Evolutionary conservation across 2,797 vertebrate species (phyloP), one percentile per base, ranked within the genome.

Genomic region (Chanos chanos): DNA sequence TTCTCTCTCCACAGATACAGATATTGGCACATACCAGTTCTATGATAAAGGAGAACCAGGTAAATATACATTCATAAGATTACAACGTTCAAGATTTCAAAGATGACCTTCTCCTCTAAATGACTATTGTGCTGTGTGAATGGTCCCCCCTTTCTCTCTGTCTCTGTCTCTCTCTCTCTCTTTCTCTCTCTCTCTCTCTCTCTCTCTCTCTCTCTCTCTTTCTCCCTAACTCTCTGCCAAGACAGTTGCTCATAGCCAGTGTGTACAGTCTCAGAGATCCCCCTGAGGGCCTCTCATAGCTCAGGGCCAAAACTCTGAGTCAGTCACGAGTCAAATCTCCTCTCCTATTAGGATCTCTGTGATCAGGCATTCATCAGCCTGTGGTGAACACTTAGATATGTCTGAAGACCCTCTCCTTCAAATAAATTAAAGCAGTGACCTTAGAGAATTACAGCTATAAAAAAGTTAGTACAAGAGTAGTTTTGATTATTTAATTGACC

Each of bases 21-120:
- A 97, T 83, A 92, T 95, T 77, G 95, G 96, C 66, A 89, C 92
- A 75, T 92, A 93, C 82, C 94, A 94, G 82, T 95, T 93, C 84
- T 89, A 89, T 60, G 93, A 94, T 80, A 96, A 94, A 89, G 93
- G 90, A 71, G 90, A 97, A 66, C 51, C 89, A 91, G 94, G 95
- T 97, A 92, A 91, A 86, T 78, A 77, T 33, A 52, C 75, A 76
- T n/a, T 24, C 58, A 4, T 24, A 1, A 21, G 7, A 31, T 43
- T 15, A 3, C 33, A 15, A 19, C 19, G 43, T 30, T 7, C 16
- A 36, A 27, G 1, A 19, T 47, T 12, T 25, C 21, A 27, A 9
- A 37, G 7, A 5, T 55, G 58, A 45, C 21, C 48, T 34, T 30
- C 12, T 28, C 21, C 37, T 30, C 18, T 33, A 27, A 5, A 4